Conservation (phyloP, 2,113 vertebrate genomes). For the Solea solea region DNA sequence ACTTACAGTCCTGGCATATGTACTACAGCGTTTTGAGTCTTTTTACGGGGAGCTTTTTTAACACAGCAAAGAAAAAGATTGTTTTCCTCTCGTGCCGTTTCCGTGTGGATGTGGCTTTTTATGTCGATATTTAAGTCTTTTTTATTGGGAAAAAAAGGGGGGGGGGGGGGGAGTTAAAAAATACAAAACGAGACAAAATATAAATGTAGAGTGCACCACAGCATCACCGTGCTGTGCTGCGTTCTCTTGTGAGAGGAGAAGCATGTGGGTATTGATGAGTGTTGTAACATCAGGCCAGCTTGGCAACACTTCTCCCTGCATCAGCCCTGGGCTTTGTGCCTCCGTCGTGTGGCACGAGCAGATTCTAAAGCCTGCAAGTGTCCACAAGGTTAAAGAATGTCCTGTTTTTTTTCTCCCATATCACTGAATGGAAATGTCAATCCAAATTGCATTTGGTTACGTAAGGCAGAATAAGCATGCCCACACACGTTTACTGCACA, state of each 20-base stretch:
- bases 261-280: conserved; percentile 51
- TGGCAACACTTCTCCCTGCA: conserved; percentile 61
- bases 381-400: conserved; percentile 39
- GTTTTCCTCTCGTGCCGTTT: too few species aligned
- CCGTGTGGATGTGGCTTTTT: too few species aligned
- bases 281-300: conserved; percentile 44
- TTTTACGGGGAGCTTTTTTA: too few species aligned
- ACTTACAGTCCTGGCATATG: too few species aligned
- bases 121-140: neutral
- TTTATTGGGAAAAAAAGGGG: too few species aligned
- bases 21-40: too few species aligned
- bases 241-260: conserved; percentile 27
- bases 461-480: conserved; percentile 21
- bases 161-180: conserved; percentile 16
- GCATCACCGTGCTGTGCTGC: conserved; percentile 17
- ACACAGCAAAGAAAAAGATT: too few species aligned
- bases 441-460: conserved; percentile 41
- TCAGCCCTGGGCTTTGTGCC: conserved; percentile 53
- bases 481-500: neutral
- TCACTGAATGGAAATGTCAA: conserved; percentile 61
- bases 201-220: conserved; percentile 14
- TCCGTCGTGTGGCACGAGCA: conserved; percentile 50
- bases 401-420: conserved; percentile 8
- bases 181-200: conserved; percentile 23
- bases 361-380: conserved; percentile 47